Percentiles rank a stretch among this genome's conserved stretches.
These are phyloP conservation scores for Sebastes wilsoni DNA, from an alignment of 2,797 vertebrate species.

Conservation along the genomic window DNA sequence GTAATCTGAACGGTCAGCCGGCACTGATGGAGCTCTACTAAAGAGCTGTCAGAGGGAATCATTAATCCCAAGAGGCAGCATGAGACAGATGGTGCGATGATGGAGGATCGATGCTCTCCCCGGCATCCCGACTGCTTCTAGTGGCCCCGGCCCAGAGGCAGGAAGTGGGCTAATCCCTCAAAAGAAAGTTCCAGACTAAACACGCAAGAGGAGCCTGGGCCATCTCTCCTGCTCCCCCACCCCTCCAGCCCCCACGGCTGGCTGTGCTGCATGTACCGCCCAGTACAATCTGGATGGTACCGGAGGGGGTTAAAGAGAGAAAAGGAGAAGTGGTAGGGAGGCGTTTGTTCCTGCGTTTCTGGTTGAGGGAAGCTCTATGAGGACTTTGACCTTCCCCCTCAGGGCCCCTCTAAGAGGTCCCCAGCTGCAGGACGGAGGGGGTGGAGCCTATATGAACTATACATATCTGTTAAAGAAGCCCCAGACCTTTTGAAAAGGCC, in stretches of 20 bases:
- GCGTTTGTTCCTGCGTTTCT: slow-evolving; percentile 61
- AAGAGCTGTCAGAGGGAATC: slow-evolving; percentile 76
- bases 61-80: slow-evolving; percentile 79
- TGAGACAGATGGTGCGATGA: slow-evolving; percentile 81
- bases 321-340: slow-evolving; percentile 37
- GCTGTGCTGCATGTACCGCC: slow-evolving; percentile 18
- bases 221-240: slow-evolving; percentile 10
- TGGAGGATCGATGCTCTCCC: slow-evolving; percentile 73
- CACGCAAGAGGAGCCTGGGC: slow-evolving; percentile 40
- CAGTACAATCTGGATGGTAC: slow-evolving; percentile 45
- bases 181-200: slow-evolving; percentile 77
- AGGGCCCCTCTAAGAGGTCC: slow-evolving; percentile 72
- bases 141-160: slow-evolving; percentile 41
- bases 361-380: slow-evolving; percentile 64
- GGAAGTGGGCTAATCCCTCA: slow-evolving; percentile 77
- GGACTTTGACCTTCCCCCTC: slow-evolving; percentile 69
- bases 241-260: slow-evolving; percentile 8
- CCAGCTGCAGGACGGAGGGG: slow-evolving; percentile 64
- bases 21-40: slow-evolving; percentile 57
- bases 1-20: slow-evolving; percentile 63
- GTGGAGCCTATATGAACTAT: slow-evolving; percentile 49
- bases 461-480: slow-evolving; percentile 66
- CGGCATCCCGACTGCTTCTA: slow-evolving; percentile 42
- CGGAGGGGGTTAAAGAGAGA: slow-evolving; percentile 48
- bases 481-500: slow-evolving; percentile 58